Evolutionary conservation across 2,797 vertebrate species (phyloP).

Genomic region (Acanthis flammea): DNA sequence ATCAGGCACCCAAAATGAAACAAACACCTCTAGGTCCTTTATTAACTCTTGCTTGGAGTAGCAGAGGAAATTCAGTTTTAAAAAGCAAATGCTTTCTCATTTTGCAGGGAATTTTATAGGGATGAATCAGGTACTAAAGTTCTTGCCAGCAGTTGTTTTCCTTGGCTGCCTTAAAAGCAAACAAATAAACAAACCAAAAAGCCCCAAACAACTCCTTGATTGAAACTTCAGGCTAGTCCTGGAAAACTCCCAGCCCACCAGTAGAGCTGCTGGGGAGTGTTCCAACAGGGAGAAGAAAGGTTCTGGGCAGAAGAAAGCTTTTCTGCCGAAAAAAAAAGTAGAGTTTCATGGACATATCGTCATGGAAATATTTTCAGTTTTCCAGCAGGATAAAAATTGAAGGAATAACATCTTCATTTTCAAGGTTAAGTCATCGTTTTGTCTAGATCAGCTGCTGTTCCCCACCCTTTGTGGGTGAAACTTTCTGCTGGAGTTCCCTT

Average conservation of each 20-base stretch:
- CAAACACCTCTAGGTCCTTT: not conserved
- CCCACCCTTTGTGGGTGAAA: conserved; percentile 3
- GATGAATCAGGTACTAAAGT: not conserved
- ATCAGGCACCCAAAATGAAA: conserved; percentile 10
- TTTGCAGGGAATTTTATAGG: not conserved
- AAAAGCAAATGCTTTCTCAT: not conserved
- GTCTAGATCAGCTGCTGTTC: conserved; percentile 27
- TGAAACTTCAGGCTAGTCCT: not conserved
- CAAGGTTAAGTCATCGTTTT: conserved; percentile 32
- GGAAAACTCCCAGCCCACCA: conserved; percentile 32
- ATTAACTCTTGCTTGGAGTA: not conserved
- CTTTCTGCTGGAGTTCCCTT: not conserved
- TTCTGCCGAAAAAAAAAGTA: not conserved
- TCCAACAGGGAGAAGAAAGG: not conserved
- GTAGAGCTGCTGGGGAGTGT: not conserved
- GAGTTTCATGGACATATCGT: not conserved
- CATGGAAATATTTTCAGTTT: not conserved
- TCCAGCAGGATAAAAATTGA: not conserved
- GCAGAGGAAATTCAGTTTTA: not conserved
- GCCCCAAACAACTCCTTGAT: not conserved
- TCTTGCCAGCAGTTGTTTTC: not conserved
- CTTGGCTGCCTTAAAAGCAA: conserved; percentile 11
- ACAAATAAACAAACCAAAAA: conserved; percentile 2
- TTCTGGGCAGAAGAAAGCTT: not conserved
- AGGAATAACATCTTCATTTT: not conserved